Percentiles rank a stretch among this genome's conserved stretches.
Evolutionary conservation across 2,797 vertebrate species (phyloP).

Genomic region (Florisuga fusca): DNA sequence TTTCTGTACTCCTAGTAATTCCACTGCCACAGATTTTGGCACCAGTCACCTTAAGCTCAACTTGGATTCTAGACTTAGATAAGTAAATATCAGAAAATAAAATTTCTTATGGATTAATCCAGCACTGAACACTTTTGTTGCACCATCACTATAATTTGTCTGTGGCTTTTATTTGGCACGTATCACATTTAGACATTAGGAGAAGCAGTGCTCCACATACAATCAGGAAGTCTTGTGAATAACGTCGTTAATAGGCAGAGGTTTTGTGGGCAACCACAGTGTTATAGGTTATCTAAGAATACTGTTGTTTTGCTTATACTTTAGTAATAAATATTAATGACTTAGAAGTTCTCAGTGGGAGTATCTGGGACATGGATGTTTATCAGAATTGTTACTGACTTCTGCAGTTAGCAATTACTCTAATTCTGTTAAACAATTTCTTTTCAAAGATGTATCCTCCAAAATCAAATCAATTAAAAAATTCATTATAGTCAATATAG

Average conservation of each 20-base stretch:
- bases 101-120: not conserved
- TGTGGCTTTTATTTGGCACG: not conserved
- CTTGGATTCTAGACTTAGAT: not conserved
- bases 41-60: not conserved
- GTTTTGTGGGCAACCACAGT: constrained; percentile 61
- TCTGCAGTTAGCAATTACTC: constrained; percentile 60
- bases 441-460: constrained; percentile 37
- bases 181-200: not conserved
- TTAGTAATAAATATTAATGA: constrained; percentile 70
- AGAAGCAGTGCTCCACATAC: not conserved
- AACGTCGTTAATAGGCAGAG: constrained; percentile 51
- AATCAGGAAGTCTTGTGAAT: constrained; percentile 43
- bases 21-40: not conserved
- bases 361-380: constrained; percentile 16
- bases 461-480: constrained; percentile 49
- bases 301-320: constrained; percentile 13
- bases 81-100: not conserved
- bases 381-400: constrained; percentile 49
- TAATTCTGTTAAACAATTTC: constrained; percentile 50
- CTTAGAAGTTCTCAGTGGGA: constrained; percentile 50
- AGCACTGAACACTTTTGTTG: not conserved
- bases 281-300: constrained; percentile 50
- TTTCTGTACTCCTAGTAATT: not conserved
- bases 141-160: not conserved
- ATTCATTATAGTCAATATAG: constrained; percentile 46